phyloP scores from a whole-genome alignment of 2,888 invertebrate genomes.

The Mystacides longicornis region DNA sequence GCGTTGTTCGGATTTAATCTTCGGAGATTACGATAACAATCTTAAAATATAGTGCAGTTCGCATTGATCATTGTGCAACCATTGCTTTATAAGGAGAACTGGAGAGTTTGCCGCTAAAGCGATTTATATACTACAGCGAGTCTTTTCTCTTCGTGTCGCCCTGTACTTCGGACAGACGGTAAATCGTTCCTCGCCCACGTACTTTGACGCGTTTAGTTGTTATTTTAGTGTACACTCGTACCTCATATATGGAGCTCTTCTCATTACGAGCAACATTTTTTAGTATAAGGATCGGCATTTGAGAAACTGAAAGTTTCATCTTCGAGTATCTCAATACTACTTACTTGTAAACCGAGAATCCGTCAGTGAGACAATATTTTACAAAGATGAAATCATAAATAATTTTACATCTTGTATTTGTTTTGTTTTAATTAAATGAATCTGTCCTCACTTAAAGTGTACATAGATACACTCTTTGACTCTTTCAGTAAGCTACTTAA shows the following conservation, averaged over 20 bases:
- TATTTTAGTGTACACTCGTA: neutral
- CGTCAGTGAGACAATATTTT: too few species aligned
- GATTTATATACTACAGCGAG: conserved; percentile 1
- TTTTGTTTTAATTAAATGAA: too few species aligned
- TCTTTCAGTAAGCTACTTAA: too few species aligned
- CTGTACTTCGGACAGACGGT: neutral
- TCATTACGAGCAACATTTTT: too few species aligned
- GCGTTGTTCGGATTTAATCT: neutral
- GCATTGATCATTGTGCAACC: neutral
- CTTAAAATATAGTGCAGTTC: neutral
- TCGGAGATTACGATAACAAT: neutral
- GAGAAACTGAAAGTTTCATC: too few species aligned
- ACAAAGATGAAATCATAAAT: too few species aligned
- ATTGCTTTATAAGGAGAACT: neutral
- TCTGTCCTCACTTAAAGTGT: too few species aligned
- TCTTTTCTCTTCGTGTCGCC: neutral
- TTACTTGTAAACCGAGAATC: too few species aligned
- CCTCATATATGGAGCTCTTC: neutral
- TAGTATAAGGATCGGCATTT: too few species aligned
- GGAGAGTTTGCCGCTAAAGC: neutral
- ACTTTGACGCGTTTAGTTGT: neutral
- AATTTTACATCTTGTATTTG: too few species aligned
- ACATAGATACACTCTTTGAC: too few species aligned
- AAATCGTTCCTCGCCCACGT: neutral
- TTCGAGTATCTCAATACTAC: too few species aligned